These are phyloP conservation scores for Glossosoma conforme DNA, from an alignment of 1,140 invertebrate genomes.

Conservation along the genomic window DNA sequence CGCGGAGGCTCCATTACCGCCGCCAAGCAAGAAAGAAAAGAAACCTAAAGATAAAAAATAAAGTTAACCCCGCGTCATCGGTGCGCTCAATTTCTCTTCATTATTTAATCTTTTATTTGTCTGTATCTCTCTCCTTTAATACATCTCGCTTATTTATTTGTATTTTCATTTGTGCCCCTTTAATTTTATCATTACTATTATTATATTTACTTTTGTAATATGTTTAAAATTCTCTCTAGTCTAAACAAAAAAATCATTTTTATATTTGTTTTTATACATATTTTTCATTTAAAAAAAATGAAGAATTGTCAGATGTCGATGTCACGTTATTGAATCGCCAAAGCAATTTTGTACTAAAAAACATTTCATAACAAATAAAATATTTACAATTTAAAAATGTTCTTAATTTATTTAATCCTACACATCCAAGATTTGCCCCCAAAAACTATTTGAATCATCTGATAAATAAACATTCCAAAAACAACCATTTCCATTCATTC, in stretches of 20 bases:
- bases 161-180: slow-evolving; percentile 8
- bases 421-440: too few species aligned
- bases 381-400: slow-evolving; percentile 24
- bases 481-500: too few species aligned
- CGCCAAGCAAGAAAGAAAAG: slow-evolving; percentile 49
- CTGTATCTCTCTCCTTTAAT: slow-evolving; percentile 4
- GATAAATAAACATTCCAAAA: too few species aligned
- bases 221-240: slow-evolving; percentile 39
- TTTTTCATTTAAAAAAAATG: slow-evolving; percentile 21
- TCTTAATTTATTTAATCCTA: too few species aligned
- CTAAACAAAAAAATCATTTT: slow-evolving; percentile 26
- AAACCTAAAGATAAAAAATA: slow-evolving; percentile 50
- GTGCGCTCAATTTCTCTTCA: slow-evolving; percentile 1
- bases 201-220: too few species aligned
- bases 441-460: too few species aligned
- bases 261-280: slow-evolving; percentile 23
- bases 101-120: slow-evolving; percentile 2
- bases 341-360: slow-evolving; percentile 31
- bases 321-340: slow-evolving; percentile 22
- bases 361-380: slow-evolving; percentile 21
- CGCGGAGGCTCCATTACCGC: slow-evolving; percentile 44
- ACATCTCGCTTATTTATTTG: slow-evolving; percentile 20
- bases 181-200: too few species aligned
- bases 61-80: slow-evolving; percentile 26
- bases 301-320: slow-evolving; percentile 16